These are phyloP conservation scores for Drosophila anomelani DNA, from an alignment of 2,888 invertebrate species.

Conservation along the genomic window DNA sequence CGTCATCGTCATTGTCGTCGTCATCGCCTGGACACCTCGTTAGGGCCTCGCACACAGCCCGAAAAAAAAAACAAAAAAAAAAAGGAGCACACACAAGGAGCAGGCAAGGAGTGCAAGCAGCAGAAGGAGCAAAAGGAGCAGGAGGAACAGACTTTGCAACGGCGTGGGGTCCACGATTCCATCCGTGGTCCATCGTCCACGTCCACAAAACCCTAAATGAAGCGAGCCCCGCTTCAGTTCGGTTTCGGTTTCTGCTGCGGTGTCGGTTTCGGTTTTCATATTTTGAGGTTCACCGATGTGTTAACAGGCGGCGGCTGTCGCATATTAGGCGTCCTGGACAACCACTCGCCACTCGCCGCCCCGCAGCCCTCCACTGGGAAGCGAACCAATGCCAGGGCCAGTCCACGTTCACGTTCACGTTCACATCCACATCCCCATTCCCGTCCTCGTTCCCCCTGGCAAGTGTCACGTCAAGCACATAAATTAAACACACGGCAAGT, in stretches of 20 bases:
- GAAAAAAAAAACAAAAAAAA: not conserved
- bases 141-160: constrained; percentile 17
- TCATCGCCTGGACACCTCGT: constrained; percentile 79
- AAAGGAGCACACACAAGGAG: constrained; percentile 12
- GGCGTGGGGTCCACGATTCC: constrained; percentile 41
- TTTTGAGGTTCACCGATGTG: constrained; percentile 78
- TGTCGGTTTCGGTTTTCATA: constrained; percentile 76
- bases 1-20: constrained; percentile 47
- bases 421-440: not conserved
- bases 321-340: constrained; percentile 65
- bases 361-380: not conserved
- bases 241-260: constrained; percentile 49
- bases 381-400: constrained; percentile 25
- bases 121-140: not conserved
- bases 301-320: constrained; percentile 80
- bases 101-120: not conserved
- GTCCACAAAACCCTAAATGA: constrained; percentile 16
- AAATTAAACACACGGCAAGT: constrained; percentile 72
- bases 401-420: not conserved
- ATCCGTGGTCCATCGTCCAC: constrained; percentile 9
- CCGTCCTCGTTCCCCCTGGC: constrained; percentile 49
- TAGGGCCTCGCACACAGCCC: constrained; percentile 43
- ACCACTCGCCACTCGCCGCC: constrained; percentile 1
- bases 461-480: constrained; percentile 83
- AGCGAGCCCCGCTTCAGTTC: constrained; percentile 24